A percentile compares a stretch with the other conserved stretches of the same genome.
Conservation (phyloP, 1,140 invertebrate genomes). For the Aphis craccivora region DNA sequence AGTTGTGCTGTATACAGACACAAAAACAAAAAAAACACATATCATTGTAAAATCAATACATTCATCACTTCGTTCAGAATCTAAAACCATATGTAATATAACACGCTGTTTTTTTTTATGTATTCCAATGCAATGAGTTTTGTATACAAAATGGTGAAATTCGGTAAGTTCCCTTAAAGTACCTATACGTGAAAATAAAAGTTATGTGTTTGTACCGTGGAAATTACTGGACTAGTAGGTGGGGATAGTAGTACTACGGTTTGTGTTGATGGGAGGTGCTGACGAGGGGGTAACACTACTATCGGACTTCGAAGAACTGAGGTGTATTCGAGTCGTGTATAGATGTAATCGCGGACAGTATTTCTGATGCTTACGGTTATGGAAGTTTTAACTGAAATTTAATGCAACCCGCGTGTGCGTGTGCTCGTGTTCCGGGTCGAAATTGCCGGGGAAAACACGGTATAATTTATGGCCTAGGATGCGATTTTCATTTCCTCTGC, state of each 20-base stretch:
- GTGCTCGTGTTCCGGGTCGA: conserved; percentile 50
- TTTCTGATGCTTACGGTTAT: conserved; percentile 55
- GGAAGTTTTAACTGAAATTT: conserved; percentile 58
- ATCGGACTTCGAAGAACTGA: neutral
- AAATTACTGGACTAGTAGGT: neutral
- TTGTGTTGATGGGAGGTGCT: neutral
- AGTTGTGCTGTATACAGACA: too few species aligned
- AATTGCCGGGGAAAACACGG: conserved; percentile 54
- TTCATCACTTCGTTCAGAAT: too few species aligned
- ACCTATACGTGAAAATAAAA: neutral
- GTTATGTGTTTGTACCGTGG: neutral
- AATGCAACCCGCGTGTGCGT: conserved; percentile 51
- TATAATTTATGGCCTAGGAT: conserved; percentile 57
- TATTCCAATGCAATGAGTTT: neutral
- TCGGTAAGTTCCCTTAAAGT: neutral
- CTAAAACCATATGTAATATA: neutral
- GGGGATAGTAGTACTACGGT: neutral
- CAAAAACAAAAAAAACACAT: too few species aligned
- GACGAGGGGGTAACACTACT: neutral
- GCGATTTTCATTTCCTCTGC: conserved; percentile 56
- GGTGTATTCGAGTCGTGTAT: neutral
- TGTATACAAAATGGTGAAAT: neutral
- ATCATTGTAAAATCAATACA: too few species aligned
- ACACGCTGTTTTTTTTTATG: neutral
- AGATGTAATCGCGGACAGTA: conserved; percentile 51